Evolutionary conservation across 2,797 vertebrate species (phyloP), one percentile per base, ranked within the genome.

Genomic region (Myotis myotis): DNA sequence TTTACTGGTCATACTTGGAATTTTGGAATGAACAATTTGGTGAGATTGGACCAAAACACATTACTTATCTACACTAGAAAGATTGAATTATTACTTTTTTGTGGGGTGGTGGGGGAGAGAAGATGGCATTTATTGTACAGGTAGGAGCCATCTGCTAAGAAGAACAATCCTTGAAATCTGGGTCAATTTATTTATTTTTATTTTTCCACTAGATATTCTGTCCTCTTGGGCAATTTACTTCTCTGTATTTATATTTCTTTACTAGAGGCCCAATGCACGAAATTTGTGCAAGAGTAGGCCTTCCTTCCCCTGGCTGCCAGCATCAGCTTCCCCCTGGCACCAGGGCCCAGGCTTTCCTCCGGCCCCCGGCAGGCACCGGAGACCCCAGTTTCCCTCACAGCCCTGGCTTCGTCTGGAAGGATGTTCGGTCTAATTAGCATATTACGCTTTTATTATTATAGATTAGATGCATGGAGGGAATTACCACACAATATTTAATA

Each of bases 171-270:
- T 95, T 84, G 78, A 95, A 76, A 72, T 89, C 57, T 91, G 33
- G 41, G 20, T 60, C 93, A 84, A 81, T 87, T 95, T 89, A 87
- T 82, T 89, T 68, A 53, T 51, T 62, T 62, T 51, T 44, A 78
- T 2, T 72, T 91, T 95, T 88, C n/a, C 11, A 71, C 9, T 30
- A 74, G 53, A 25, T 70, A 79, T 81, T 89, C 41, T 78, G 25
- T 68, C 76, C 28, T 84, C 16, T 53, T 53, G 28, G 72, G 44
- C 47, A 84, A 87, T 92, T 95, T 95, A 49, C 33, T 70, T 74
- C 33, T 93, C 72, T 33, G 25, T 81, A 57, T 22, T 91, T 87
- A 55, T 17, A 90, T 93, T 93, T 94, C 38, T 89, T 95, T 85
- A 80, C 28, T 15, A 62, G 60, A 62, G 60, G 28, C 25, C 60